Conservation (phyloP, 2,113 vertebrate genomes). For the Siphamia tubifer region DNA sequence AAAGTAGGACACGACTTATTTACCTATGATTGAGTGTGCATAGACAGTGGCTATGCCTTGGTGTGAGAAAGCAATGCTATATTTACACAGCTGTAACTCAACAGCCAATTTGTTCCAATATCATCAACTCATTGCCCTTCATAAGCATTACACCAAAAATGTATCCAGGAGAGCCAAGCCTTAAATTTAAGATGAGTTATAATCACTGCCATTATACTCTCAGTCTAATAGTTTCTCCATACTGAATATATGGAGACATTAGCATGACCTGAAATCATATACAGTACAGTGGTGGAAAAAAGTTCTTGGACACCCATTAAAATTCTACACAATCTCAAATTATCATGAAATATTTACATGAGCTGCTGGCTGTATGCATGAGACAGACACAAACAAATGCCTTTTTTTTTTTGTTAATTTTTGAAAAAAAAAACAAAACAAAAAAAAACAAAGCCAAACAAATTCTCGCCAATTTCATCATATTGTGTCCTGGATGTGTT, state of each 20-base stretch:
- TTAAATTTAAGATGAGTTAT: not conserved
- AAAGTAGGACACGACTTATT: constrained; percentile 13
- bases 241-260: constrained; percentile 7
- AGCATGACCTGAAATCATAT: too few relatives aligned
- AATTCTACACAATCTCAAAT: too few relatives aligned
- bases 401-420: too few relatives aligned
- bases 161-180: not conserved
- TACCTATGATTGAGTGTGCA: not conserved
- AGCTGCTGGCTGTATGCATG: too few relatives aligned
- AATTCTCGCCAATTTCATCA: too few relatives aligned
- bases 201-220: constrained; percentile 11
- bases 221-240: not conserved
- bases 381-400: too few relatives aligned
- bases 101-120: constrained; percentile 29
- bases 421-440: too few relatives aligned
- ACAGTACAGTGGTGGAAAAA: too few relatives aligned
- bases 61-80: not conserved
- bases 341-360: too few relatives aligned
- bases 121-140: constrained; percentile 21
- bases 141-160: not conserved
- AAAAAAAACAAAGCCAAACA: too few relatives aligned
- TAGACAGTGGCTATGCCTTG: not conserved
- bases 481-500: too few relatives aligned
- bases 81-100: constrained; percentile 42
- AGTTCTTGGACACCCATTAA: too few relatives aligned